phyloP scores from a whole-genome alignment of 2,888 invertebrate genomes.

The Prenolepis imparis region DNA sequence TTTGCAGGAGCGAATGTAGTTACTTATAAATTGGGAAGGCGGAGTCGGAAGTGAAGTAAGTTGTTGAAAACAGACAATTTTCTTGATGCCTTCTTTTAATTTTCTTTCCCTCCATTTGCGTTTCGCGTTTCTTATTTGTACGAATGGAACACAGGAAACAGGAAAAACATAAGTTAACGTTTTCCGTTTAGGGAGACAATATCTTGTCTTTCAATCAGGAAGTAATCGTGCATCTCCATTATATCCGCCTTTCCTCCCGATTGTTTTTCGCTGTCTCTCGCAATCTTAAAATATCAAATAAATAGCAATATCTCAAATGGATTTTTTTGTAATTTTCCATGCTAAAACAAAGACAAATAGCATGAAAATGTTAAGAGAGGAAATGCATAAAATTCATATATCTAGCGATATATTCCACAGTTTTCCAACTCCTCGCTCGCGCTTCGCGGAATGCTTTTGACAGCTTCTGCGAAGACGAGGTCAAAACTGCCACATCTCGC shows the following conservation, averaged over 20 bases:
- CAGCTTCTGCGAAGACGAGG: background rate
- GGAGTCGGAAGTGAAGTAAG: background rate
- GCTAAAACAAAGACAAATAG: background rate
- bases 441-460: background rate
- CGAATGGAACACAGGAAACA: background rate
- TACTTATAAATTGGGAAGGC: slow-evolving; percentile 6
- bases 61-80: slow-evolving; percentile 44
- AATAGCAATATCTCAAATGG: slow-evolving; percentile 8
- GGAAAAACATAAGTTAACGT: slow-evolving; percentile 3
- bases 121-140: background rate
- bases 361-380: background rate
- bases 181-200: slow-evolving; percentile 1
- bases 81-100: slow-evolving; percentile 35
- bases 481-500: background rate
- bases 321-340: background rate
- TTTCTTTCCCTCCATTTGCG: slow-evolving; percentile 21
- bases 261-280: background rate
- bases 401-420: background rate
- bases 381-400: background rate
- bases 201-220: slow-evolving; percentile 20
- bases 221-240: slow-evolving; percentile 11
- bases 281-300: slow-evolving; percentile 12
- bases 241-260: background rate
- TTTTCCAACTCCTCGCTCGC: background rate
- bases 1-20: background rate